Evolutionary conservation across 1,140 invertebrate species (phyloP), one percentile per base, ranked within the genome.

Genomic region (Bilobella aurantiaca): DNA sequence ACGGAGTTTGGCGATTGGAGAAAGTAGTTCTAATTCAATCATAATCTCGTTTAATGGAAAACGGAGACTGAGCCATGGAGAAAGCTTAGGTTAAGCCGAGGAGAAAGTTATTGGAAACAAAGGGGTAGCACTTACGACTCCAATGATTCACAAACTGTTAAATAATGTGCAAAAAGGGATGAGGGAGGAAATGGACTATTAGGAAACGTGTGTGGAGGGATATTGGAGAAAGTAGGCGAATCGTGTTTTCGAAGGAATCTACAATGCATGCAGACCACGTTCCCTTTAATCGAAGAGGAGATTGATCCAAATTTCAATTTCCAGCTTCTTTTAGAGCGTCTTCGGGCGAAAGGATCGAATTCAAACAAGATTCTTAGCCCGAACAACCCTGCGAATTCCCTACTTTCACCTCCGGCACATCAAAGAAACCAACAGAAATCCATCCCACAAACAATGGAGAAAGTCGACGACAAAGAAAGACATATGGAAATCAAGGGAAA

Each of bases 231-330:
- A 37, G 14, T 21, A 25, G 34, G 21, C n/a, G 29, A 42, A 12
- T 25, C 16, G n/a, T 34, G 14, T 30, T n/a, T 62, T 21, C 8
- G 8, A 5, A 59, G 58, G 28, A 59, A 59, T 59, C 58, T 59
- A 58, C 30, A 49, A n/a, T 64, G 58, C 64, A 65, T 66, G 32
- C 58, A 62, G 25, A 30, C 32, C 64, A 66, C 46, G 46, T 66
- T 32, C 25, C 29, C 29, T 60, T 21, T 61, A 66, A 66, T 66
- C 58, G 58, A 62, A 66, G 61, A 28, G 64, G 64, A 66, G 47
- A 66, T 66, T 66, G 64, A 53, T 61, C 37, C 34, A 66, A 66
- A 66, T 66, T 66, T 66, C 64, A 66, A 66, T 66, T 66, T 66
- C 64, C 56, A 62, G 46, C 32, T 66, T 34, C 49, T 66, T 62